Evolutionary conservation across 1,140 invertebrate species (phyloP), one percentile per base, ranked within the genome.

Genomic region (Cotesia chilonis): DNA sequence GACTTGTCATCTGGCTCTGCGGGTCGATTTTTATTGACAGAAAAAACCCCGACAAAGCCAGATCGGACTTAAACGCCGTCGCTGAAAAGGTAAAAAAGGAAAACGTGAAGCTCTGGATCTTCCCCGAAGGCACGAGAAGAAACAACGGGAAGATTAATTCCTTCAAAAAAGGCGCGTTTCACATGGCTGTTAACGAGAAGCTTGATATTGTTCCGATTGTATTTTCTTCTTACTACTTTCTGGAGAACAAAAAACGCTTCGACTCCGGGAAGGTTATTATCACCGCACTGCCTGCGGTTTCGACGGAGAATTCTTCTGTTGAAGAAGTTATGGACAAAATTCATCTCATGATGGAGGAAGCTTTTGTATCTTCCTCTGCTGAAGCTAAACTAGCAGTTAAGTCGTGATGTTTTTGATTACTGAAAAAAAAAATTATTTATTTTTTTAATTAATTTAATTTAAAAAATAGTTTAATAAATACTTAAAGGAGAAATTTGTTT

Each of bases 101-200:
- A 74, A 90, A 92, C 88, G 91, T 92, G 85, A 92, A 92, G 78
- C 75, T 92, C 47, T 92, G 90, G 90, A 88, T 92, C 74, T 92
- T 91, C 77, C 91, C 91, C 4, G 91, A 92, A 84, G 90, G 92
- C 17, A 94, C 93, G 59, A 88, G 94, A 65, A 90, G 89, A 74
- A 94, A 94, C 75, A 93, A 92, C 38, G 92, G 92, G 54, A 89
- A 91, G 81, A 90, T 95, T 81, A 92, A 94, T 81, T 87, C 90
- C 5, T 95, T 95, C 78, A 98, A 98, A 85, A 98, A 98, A 87
- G 96, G 96, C 63, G 96, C 96, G 61, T 98, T 98, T 87, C 94
- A 97, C 85, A 89, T 97, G 81, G 96, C 96, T 60, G 92, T 97
- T 76, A 90, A 92, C 80, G 90, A 93, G 57, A 93, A 97, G 87